Base-by-base conservation (phyloP, 2,113 vertebrate species). In the Toxotes jaculatrix region DNA sequence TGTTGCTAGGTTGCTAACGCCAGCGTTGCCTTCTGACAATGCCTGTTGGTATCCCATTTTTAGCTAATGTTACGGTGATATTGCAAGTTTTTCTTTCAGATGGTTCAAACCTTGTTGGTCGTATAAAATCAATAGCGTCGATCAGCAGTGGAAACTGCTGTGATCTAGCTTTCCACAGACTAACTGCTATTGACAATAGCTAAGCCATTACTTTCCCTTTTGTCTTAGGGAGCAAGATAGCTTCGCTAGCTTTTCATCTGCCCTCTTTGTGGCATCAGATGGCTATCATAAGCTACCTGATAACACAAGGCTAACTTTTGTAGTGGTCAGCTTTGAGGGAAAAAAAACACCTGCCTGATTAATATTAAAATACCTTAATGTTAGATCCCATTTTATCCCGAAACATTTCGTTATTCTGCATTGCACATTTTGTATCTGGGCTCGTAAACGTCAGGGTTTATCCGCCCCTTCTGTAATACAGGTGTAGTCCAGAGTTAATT, bases 171-270 rank as follows among this genome's bases (percentile, higher is more conserved):
- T 11, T 74, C 9, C 79, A 66, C 45, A 66, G 57, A 85, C 42
- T 85, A 74, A 89, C 77, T 84, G 92, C 80, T 83, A 72, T 88
- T 91, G 85, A 88, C 90, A 89, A 92, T 91, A 89, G 93, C 93
- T 89, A 76, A 93, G 89, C 90, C 92, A 90, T 93, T 93, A 93
- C 92, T 94, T 94, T 93, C 92, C 88, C 93, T 93, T 94, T 93
- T 94, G 93, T 94, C 93, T 93, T 91, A 85, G 79, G 85, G 71
- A 79, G 85, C 85, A 79, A 75, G 87, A 87, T 86, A 90, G 91
- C 92, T 72, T 61, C 77, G 91, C 91, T 92, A 92, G 92, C 90
- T 89, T 56, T 77, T 80, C 78, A 82, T 85, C 83, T 90, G 85
- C 82, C 87, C 86, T 90, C 89, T 92, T 90, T 93, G 90, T 93